These are phyloP conservation scores for Salmo trutta DNA, from an alignment of 2,797 vertebrate species.

Conservation along the genomic window DNA sequence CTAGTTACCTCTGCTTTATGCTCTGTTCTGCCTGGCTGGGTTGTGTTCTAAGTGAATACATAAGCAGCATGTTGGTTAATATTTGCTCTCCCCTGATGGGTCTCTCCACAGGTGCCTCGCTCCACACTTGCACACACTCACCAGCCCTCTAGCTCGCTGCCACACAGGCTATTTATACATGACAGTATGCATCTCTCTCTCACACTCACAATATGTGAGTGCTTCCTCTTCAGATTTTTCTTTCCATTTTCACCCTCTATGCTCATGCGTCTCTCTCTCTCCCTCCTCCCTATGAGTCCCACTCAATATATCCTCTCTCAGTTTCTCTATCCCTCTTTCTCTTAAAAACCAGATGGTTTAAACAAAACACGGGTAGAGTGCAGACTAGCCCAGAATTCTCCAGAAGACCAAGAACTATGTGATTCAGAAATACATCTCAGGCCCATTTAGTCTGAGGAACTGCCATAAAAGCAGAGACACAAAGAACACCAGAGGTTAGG, in stretches of 20 bases:
- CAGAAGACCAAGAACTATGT: neutral
- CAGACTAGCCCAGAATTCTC: neutral
- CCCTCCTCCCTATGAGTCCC: neutral
- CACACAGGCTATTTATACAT: neutral
- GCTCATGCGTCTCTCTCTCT: slow-evolving; percentile 5
- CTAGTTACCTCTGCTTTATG: no score
- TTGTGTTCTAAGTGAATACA: neutral
- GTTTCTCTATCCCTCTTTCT: neutral
- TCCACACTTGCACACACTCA: neutral
- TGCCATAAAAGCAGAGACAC: neutral
- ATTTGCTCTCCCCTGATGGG: neutral
- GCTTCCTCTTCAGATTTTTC: neutral
- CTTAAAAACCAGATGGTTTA: neutral
- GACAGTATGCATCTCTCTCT: neutral
- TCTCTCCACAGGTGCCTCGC: neutral
- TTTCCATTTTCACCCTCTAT: neutral
- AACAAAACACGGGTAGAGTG: neutral
- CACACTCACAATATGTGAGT: neutral
- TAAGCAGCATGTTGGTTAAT: neutral
- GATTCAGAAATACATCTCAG: neutral
- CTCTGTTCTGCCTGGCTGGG: no score
- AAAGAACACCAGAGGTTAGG: neutral
- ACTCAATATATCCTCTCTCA: neutral
- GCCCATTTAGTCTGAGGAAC: neutral
- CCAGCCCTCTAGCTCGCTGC: neutral